Evolutionary conservation across 2,888 invertebrate genomes (phyloP), one percentile per base, ranked within the genome.

Genomic region (Dichetophora obliterata): DNA sequence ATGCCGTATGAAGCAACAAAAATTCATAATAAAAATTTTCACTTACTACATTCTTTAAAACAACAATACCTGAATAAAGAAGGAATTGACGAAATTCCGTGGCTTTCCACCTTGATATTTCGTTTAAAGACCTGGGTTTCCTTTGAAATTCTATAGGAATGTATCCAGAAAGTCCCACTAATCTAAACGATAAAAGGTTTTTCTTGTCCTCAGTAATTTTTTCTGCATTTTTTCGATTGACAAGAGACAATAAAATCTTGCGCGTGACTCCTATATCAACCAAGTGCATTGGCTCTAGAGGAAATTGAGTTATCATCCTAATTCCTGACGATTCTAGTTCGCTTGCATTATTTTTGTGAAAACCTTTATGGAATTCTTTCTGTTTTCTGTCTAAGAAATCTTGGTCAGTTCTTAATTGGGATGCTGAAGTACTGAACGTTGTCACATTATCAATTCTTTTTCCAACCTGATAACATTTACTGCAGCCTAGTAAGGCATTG

Each of bases 121-220:
- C 76, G 52, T 77, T 76, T 34, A 80, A 57, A 70, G 66, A 69
- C 70, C 77, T 75, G 0, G 78, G 78, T 71, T 68, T 59, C 22
- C 78, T 77, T 31, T 59, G 54, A 34, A 79, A 79, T 75, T 80
- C 77, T 65, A 16, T 75, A 16, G 76, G 77, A 31, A 76, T 73
- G 27, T 24, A 54, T 50, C 37, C 43, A 27, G 48, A 34, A 19
- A 78, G 34, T 61, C 68, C 68, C 14, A 69, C 22, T 34, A 77
- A 75, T 43, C 57, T 50, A 5, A 34, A 5, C 16, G 73, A 73
- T 16, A 73, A 48, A 11, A 63, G 27, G 22, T 63, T n/a, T 3
- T 66, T 66, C n/a, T n/a, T n/a, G n/a, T n/a, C n/a, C n/a, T n/a
- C n/a, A n/a, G n/a, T n/a, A n/a, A n/a, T n/a, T n/a, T n/a, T n/a